phyloP scores from a whole-genome alignment of 1,140 invertebrate species.

The Bombus waltoni region DNA sequence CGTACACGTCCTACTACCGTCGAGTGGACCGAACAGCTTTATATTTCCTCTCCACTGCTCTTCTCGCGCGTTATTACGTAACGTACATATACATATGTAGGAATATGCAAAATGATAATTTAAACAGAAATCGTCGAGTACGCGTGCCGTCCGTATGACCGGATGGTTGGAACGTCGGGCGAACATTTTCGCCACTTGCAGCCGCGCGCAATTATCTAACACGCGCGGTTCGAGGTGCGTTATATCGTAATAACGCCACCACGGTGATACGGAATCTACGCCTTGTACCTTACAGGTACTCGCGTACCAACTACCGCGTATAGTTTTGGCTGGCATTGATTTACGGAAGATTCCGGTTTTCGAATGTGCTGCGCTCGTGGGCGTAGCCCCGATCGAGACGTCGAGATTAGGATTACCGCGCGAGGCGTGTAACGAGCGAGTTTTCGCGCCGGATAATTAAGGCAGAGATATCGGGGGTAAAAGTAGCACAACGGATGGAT shows the following conservation, averaged over 20 bases:
- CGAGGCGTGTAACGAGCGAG: conserved; percentile 26
- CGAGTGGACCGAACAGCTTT: conserved; percentile 46
- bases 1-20: conserved; percentile 27
- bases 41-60: conserved; percentile 41
- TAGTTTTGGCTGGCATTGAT: conserved; percentile 19
- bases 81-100: conserved; percentile 31
- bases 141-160: background rate
- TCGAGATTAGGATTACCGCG: conserved; percentile 30
- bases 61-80: conserved; percentile 35
- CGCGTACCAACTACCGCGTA: too few relatives aligned
- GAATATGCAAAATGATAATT: conserved; percentile 52
- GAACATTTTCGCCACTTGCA: conserved; percentile 2
- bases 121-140: conserved; percentile 17
- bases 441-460: conserved; percentile 44
- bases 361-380: conserved; percentile 4
- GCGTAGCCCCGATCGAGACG: conserved; percentile 30
- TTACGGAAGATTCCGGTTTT: conserved; percentile 31
- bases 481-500: conserved; percentile 39
- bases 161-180: background rate
- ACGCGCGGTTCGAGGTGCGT: background rate
- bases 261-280: background rate
- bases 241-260: background rate
- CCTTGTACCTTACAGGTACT: background rate
- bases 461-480: conserved; percentile 9
- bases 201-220: background rate